A percentile compares a stretch with the other conserved stretches of the same genome.
Evolutionary conservation across 2,113 vertebrate species (phyloP).

Genomic region (Lamprotornis superbus): DNA sequence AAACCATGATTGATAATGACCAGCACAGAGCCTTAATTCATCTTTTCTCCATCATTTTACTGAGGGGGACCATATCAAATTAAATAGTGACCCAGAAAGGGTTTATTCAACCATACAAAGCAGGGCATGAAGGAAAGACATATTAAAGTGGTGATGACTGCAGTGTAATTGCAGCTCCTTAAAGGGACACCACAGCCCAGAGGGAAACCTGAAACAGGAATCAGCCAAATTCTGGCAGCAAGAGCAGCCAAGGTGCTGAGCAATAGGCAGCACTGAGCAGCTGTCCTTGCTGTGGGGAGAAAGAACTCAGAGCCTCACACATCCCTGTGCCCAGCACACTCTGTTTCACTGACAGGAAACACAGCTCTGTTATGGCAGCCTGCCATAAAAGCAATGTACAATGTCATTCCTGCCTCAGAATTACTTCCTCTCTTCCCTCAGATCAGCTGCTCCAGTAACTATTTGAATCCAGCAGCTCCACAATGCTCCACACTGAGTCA

Average conservation of each 20-base stretch:
- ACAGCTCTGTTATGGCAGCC: accelerated
- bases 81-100: constrained; percentile 69
- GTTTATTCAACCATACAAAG: constrained; percentile 73
- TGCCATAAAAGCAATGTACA: accelerated
- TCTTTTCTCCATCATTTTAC: constrained; percentile 80
- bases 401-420: neutral
- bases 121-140: constrained; percentile 41
- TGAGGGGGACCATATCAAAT: constrained; percentile 70
- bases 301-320: accelerated
- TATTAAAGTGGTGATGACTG: constrained; percentile 52
- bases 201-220: neutral
- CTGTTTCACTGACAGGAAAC: no score
- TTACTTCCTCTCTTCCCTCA: neutral
- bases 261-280: accelerated
- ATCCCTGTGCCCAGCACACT: accelerated
- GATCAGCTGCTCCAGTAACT: neutral
- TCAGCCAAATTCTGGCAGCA: neutral
- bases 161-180: constrained; percentile 35
- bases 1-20: constrained; percentile 83
- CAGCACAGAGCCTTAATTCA: constrained; percentile 73
- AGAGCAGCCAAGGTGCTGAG: neutral
- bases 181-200: neutral
- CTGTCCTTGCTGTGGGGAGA: accelerated
- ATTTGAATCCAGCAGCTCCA: neutral
- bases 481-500: neutral